These are phyloP conservation scores for Phyllotreta cruciferae DNA, from an alignment of 2,888 invertebrate species.

Conservation along the genomic window DNA sequence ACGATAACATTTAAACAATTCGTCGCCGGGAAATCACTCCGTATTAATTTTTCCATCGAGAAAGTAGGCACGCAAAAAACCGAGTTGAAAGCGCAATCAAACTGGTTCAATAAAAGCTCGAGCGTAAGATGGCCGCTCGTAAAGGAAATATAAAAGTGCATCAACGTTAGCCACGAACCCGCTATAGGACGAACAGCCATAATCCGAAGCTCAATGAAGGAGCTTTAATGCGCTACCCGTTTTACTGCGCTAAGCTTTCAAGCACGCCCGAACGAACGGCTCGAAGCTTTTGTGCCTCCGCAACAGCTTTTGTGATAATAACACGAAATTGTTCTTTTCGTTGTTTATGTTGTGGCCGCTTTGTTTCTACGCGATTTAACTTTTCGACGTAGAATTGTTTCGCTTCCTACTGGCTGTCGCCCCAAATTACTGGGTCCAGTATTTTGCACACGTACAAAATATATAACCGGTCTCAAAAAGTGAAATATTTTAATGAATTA, in stretches of 20 bases:
- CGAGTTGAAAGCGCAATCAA: conserved; percentile 38
- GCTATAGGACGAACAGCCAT: conserved; percentile 56
- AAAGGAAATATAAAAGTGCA: conserved; percentile 56
- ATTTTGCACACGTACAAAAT: not conserved
- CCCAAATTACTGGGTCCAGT: not conserved
- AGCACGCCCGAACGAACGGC: conserved; percentile 51
- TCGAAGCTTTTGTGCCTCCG: conserved; percentile 52
- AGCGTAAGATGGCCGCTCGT: conserved; percentile 56
- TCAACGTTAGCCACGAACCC: conserved; percentile 51
- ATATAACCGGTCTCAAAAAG: no score
- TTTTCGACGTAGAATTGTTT: conserved; percentile 40
- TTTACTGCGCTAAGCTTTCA: conserved; percentile 57
- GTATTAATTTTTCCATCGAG: conserved; percentile 36
- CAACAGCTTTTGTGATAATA: conserved; percentile 57
- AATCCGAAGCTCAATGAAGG: conserved; percentile 57
- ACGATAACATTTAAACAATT: no score
- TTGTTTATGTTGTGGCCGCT: conserved; percentile 53
- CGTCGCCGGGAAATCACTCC: conserved; percentile 10
- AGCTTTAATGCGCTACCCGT: conserved; percentile 56
- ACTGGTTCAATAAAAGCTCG: conserved; percentile 46
- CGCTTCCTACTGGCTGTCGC: conserved; percentile 25
- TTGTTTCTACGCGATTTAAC: conserved; percentile 46
- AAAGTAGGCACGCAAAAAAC: conserved; percentile 33
- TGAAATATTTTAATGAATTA: no score
- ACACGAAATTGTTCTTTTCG: conserved; percentile 53